Base-by-base conservation (phyloP, 2,113 vertebrate species). In the Ochotona princeps region DNA sequence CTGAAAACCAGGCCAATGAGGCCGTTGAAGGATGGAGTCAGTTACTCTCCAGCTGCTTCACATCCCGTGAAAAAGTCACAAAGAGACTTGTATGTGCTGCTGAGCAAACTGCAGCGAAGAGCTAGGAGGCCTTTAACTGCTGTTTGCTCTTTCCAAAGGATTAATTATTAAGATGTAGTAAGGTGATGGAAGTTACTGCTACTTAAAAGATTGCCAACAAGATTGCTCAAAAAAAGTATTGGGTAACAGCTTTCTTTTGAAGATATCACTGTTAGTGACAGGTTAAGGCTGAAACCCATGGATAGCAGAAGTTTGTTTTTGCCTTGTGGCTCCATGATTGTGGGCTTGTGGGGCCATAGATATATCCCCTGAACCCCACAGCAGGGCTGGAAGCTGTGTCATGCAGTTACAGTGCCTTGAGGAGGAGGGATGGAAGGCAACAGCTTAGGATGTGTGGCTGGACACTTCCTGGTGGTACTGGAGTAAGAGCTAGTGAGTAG, bases 111-210 rank as follows among this genome's bases (percentile, higher is more conserved):
- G 90, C 21, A 75, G 76, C 12, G 38, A 86, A 83, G 74, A 44
- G 76, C 73, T 89, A 15, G 21, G 21, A 26, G 73, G 87, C 14
- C 89, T 83, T 94, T 65, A 94, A 89, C 60, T 72, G 14, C 72
- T 51, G 63, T 95, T 97, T 85, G 54, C 54, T 60, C 65, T 65
- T 96, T 90, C 86, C 54, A 85, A 96, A 93, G 86, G 49, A n/a
- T 88, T 92, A 60, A 17, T 79, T 87, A 63, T 89, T 74, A 96
- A 97, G 93, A 78, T 88, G 54, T 89, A 85, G 47, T 72, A 85
- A 91, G 51, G 83, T 95, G 89, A 92, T 84, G 78, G 90, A 97
- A 60, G 83, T 76, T 32, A 83, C 88, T 67, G 63, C 81, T 94
- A 63, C 2, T 87, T 80, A 79, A 96, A 44, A 66, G 87, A 83